phyloP scores from a whole-genome alignment of 2,888 invertebrate species.

The Cordilura impudica region DNA sequence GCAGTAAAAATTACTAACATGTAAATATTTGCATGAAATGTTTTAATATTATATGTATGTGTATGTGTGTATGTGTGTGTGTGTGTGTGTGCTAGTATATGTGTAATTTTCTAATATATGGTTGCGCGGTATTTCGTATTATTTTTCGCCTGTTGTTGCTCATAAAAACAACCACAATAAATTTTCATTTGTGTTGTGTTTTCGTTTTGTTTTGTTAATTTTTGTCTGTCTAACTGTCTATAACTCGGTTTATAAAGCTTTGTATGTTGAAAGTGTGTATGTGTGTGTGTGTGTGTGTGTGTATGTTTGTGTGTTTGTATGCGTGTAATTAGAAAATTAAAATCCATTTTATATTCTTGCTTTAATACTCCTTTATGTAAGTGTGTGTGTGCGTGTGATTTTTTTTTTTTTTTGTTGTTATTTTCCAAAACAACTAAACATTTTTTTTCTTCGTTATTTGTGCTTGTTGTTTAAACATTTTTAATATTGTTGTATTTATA shows the following conservation, averaged over 20 bases:
- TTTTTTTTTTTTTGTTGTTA: no score
- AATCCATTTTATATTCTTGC: constrained; percentile 58
- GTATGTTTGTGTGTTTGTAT: constrained; percentile 29
- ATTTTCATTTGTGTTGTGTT: constrained; percentile 54
- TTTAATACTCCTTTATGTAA: constrained; percentile 50
- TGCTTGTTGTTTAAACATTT: not conserved
- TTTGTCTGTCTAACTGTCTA: constrained; percentile 34
- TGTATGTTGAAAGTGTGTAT: not conserved
- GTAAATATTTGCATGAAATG: constrained; percentile 46
- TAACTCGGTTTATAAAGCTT: no score
- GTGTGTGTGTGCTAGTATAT: not conserved
- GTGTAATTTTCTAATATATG: constrained; percentile 60
- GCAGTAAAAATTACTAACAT: constrained; percentile 35
- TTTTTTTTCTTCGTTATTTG: not conserved
- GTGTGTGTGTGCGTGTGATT: no score
- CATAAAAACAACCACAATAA: constrained; percentile 62
- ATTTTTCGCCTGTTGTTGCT: constrained; percentile 28
- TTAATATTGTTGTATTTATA: not conserved
- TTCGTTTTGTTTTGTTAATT: constrained; percentile 1
- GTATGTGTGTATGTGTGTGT: not conserved
- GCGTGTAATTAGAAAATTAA: constrained; percentile 63
- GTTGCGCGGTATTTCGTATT: constrained; percentile 52
- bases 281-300: not conserved
- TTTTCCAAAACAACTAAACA: not conserved
- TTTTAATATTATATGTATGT: not conserved